Conservation (phyloP, 2,113 vertebrate genomes). For the Nerophis lumbriciformis region DNA sequence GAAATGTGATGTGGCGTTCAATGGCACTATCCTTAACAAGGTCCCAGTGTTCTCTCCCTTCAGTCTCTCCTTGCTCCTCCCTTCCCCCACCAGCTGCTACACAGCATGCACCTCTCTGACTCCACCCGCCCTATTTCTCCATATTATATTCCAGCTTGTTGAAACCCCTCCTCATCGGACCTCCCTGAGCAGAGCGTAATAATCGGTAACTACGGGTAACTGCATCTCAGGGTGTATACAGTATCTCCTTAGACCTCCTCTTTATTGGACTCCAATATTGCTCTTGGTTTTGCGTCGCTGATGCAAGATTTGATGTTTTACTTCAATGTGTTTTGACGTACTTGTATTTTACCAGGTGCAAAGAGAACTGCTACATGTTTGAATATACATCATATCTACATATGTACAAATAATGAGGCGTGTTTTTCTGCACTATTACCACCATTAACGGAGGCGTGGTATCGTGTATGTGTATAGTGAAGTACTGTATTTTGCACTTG, state of each 20-base stretch:
- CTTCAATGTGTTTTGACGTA: neutral
- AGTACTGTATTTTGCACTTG: too few relatives aligned
- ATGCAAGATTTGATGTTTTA: neutral
- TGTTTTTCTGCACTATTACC: too few relatives aligned
- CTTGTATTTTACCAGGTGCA: neutral
- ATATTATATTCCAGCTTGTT: constrained; percentile 38
- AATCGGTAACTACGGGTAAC: constrained; percentile 66
- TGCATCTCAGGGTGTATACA: constrained; percentile 54
- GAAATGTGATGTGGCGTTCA: constrained; percentile 31
- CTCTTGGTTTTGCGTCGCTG: neutral
- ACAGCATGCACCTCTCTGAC: constrained; percentile 44
- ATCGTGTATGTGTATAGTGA: too few relatives aligned
- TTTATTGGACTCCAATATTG: constrained; percentile 43
- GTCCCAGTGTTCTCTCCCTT: constrained; percentile 25
- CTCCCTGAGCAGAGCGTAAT: constrained; percentile 28
- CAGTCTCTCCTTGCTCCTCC: constrained; percentile 37
- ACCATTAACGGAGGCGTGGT: too few relatives aligned
- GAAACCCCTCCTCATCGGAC: constrained; percentile 29
- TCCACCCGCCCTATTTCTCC: constrained; percentile 34
- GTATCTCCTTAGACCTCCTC: constrained; percentile 58
- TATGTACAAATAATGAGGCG: too few relatives aligned
- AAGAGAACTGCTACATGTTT: constrained; percentile 10
- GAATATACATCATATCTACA: neutral
- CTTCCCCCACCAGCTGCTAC: constrained; percentile 51
- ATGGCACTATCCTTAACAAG: constrained; percentile 39